Conservation (phyloP, 2,888 invertebrate genomes). For the Dione juno region DNA sequence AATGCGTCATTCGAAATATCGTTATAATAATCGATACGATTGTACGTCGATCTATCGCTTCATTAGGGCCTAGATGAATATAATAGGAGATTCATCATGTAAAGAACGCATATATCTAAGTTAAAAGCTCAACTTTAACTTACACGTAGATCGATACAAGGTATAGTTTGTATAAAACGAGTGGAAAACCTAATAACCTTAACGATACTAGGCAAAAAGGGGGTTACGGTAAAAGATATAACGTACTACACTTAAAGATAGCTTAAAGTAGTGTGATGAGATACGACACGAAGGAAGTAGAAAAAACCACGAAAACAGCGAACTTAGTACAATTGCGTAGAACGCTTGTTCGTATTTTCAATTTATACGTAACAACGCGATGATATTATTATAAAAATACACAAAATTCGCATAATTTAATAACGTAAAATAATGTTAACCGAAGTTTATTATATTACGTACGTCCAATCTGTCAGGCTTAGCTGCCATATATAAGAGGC, state of each 20-base stretch:
- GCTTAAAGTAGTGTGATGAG: conserved; percentile 74
- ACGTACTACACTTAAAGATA: conserved; percentile 81
- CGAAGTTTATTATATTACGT: background rate
- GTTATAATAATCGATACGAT: conserved; percentile 35
- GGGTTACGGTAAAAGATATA: conserved; percentile 77
- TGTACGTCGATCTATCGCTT: conserved; percentile 21
- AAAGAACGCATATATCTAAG: conserved; percentile 57
- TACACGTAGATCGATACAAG: conserved; percentile 76
- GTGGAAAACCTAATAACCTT: conserved; percentile 82
- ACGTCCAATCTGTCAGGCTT: background rate
- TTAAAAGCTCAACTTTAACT: conserved; percentile 82
- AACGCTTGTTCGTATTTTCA: conserved; percentile 23
- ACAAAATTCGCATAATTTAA: background rate
- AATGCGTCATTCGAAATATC: conserved; percentile 19
- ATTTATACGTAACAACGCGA: conserved; percentile 21
- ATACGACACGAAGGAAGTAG: conserved; percentile 47
- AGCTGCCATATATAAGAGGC: background rate
- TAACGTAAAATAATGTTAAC: background rate
- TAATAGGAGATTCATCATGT: conserved; percentile 16
- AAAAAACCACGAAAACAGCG: conserved; percentile 35
- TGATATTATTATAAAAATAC: conserved; percentile 6
- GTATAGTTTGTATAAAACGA: conserved; percentile 82
- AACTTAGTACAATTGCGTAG: conserved; percentile 24
- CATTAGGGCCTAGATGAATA: conserved; percentile 20
- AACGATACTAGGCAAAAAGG: conserved; percentile 73